A percentile compares a stretch with the other conserved stretches of the same genome.
These are phyloP conservation scores for Megaceryle torquata DNA, from an alignment of 2,113 vertebrate species.

Conservation along the genomic window DNA sequence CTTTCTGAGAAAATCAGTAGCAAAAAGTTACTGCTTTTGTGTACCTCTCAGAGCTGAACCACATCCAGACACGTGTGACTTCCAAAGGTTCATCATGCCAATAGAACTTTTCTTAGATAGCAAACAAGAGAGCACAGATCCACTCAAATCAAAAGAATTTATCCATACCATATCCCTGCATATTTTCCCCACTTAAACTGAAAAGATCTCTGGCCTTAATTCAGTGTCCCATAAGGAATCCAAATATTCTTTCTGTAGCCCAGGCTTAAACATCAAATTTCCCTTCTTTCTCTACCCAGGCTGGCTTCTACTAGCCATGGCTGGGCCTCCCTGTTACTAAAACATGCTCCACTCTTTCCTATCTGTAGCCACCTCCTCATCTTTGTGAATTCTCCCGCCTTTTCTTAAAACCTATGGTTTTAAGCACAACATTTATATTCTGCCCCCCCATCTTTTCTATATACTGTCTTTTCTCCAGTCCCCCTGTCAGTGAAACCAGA, in stretches of 20 bases:
- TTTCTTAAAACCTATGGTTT: neutral
- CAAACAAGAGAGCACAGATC: neutral
- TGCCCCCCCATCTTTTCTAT: too few species aligned
- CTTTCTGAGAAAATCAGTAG: neutral
- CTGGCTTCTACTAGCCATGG: neutral
- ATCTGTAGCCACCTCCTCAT: neutral
- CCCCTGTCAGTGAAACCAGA: neutral
- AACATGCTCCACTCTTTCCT: neutral
- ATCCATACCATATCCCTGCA: neutral
- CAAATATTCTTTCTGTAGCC: neutral
- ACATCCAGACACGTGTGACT: rapidly evolving
- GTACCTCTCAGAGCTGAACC: neutral
- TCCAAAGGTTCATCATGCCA: neutral
- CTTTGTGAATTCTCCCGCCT: neutral
- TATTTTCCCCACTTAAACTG: neutral
- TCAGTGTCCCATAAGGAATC: neutral
- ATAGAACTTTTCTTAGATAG: neutral
- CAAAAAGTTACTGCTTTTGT: neutral
- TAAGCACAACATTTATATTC: neutral
- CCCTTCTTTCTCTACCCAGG: neutral
- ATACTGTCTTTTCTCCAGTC: neutral
- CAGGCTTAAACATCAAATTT: neutral
- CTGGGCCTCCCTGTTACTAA: neutral
- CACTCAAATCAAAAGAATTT: neutral
- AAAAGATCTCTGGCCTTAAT: neutral